These are phyloP conservation scores for Pungitius pungitius DNA, from an alignment of 2,113 vertebrate species.

Conservation along the genomic window DNA sequence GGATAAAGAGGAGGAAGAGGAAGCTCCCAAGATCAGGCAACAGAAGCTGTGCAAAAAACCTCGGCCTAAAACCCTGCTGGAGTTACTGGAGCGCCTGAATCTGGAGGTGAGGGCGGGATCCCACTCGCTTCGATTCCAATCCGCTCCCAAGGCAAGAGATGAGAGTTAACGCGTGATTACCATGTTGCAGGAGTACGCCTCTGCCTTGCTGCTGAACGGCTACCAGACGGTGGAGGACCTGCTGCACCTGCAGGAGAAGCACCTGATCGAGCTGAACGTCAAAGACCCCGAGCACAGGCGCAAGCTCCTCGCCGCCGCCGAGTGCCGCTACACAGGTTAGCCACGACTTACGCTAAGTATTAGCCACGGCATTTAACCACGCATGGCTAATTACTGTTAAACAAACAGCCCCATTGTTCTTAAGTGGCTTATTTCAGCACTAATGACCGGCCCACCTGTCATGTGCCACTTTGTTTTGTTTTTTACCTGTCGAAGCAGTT, in stretches of 20 bases:
- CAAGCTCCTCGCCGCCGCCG: constrained; percentile 87
- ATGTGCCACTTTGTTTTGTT: too few relatives aligned
- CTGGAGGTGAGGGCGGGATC: constrained; percentile 84
- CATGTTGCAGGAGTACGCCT: constrained; percentile 86
- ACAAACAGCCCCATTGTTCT: neutral
- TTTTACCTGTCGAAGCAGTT: neutral
- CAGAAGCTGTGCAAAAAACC: constrained; percentile 81
- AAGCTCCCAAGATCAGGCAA: constrained; percentile 82
- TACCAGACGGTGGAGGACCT: constrained; percentile 95
- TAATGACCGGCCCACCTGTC: neutral
- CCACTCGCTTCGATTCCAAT: too few relatives aligned
- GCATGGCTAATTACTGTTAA: neutral
- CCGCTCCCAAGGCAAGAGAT: too few relatives aligned
- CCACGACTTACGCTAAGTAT: neutral
- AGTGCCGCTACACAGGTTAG: constrained; percentile 86
- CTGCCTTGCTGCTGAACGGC: constrained; percentile 91
- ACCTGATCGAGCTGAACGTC: constrained; percentile 93
- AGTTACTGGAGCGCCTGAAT: constrained; percentile 87
- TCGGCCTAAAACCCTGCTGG: constrained; percentile 87
- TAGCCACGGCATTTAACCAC: neutral
- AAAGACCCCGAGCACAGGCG: constrained; percentile 87
- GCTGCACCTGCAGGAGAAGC: constrained; percentile 90
- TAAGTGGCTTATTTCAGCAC: neutral
- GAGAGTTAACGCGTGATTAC: neutral
- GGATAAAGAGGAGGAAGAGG: constrained; percentile 85